Base-by-base conservation (phyloP, 2,888 invertebrate species). In the Alviniconcha strummeri region DNA sequence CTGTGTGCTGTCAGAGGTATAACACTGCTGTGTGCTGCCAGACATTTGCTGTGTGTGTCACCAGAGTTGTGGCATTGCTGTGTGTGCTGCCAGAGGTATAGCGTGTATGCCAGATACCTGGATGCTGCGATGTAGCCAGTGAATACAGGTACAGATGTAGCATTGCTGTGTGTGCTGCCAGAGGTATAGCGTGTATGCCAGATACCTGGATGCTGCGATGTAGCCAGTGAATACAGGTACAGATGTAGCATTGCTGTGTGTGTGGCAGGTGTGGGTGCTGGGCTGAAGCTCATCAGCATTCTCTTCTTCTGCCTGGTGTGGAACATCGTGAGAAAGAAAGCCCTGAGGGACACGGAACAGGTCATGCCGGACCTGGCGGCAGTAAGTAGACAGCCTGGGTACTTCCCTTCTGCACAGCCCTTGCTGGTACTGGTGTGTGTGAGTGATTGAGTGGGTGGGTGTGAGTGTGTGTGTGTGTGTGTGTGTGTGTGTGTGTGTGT, bases 251-350 rank as follows among this genome's bases (percentile, higher is more conserved):
- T 36, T 36, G 36, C 36, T 19, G 36, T 36, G 72, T 36, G 52
- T 36, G 36, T 71, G 84, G 5, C 82, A 92, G 98, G 98, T 55
- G 95, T 98, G 13, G 97, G 98, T 92, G 97, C 97, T 81, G 96
- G 96, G 9, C 97, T 98, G 83, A 98, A 98, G 94, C 96, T 97
- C 83, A 95, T 98, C 75, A 98, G 98, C 0, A 94, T 97, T 84
- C 96, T 96, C 11, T 96, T 98, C 91, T 98, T 98, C 94, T 97
- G 87, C 89, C 95, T 97, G 60, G 98, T 98, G 93, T 98, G 97
- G 97, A 97, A 97, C 96, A 94, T 98, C 80, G 97, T 98, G 81
- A 95, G 96, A 80, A 95, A 96, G 89, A 96, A 97, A 85, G 95
- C 96, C 86, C 11, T 79, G 74, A 69, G 84, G 55, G 78, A 83